Conservation (phyloP, 2,888 invertebrate genomes). For the Operophtera brumata region DNA sequence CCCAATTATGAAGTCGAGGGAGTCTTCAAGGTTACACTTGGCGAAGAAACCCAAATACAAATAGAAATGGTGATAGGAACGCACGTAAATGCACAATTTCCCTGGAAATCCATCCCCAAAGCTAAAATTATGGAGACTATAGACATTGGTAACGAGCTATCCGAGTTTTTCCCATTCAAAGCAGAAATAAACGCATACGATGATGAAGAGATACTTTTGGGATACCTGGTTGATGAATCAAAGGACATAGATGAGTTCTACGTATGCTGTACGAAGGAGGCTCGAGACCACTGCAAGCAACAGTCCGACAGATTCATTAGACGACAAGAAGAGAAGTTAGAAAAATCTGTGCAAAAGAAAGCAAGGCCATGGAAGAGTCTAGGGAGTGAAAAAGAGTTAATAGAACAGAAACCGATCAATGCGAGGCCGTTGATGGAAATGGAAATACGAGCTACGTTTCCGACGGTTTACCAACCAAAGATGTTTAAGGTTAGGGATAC, state of each 20-base stretch:
- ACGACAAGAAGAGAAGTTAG: conserved; percentile 79
- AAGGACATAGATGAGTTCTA: conserved; percentile 85
- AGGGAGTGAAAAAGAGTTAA: conserved; percentile 85
- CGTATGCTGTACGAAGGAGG: conserved; percentile 81
- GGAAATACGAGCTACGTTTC: conserved; percentile 84
- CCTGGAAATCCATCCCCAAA: conserved; percentile 85
- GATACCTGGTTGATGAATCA: conserved; percentile 83
- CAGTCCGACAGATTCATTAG: conserved; percentile 77
- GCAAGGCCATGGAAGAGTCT: conserved; percentile 80
- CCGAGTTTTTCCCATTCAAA: conserved; percentile 65
- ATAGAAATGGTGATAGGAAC: conserved; percentile 84
- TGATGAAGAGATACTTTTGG: conserved; percentile 79
- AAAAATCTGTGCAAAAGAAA: conserved; percentile 80
- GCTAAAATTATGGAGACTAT: conserved; percentile 82
- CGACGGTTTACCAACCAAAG: conserved; percentile 65
- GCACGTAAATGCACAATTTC: conserved; percentile 86
- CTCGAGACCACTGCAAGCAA: conserved; percentile 77
- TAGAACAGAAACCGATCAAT: conserved; percentile 72
- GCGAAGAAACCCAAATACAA: conserved; percentile 81
- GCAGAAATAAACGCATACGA: conserved; percentile 61
- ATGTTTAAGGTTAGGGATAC: conserved; percentile 79
- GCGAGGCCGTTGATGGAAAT: conserved; percentile 83
- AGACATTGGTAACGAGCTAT: conserved; percentile 76
- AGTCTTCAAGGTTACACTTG: conserved; percentile 74
- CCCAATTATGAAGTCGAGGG: conserved; percentile 80